Percentiles rank a stretch among this genome's conserved stretches.
phyloP scores from a whole-genome alignment of 1,140 invertebrate species.

The Parasteatoda tepidariorum region DNA sequence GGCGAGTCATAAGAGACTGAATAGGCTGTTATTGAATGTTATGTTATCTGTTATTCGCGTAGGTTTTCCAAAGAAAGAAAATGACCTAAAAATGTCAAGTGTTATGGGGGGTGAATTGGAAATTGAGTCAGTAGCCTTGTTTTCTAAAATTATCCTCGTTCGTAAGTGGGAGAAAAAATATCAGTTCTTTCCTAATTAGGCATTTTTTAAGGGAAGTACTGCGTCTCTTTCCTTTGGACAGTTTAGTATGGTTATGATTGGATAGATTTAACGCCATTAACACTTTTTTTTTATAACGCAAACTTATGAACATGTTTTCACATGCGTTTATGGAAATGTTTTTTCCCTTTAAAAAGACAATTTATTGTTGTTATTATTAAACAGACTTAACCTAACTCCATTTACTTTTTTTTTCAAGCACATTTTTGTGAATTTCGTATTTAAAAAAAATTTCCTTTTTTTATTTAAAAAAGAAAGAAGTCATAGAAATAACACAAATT shows the following conservation, averaged over 20 bases:
- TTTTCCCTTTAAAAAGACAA: too few species aligned
- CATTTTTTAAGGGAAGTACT: background rate
- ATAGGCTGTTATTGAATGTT: background rate
- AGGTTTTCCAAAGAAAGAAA: conserved; percentile 10
- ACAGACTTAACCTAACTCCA: too few species aligned
- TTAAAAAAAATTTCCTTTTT: too few species aligned
- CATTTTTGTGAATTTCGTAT: too few species aligned
- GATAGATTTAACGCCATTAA: background rate
- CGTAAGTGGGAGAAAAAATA: background rate
- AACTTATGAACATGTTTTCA: too few species aligned
- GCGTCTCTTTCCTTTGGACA: background rate
- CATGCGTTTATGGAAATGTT: too few species aligned
- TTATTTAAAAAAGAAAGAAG: too few species aligned
- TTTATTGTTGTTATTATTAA: too few species aligned
- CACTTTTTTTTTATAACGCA: background rate
- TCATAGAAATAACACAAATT: too few species aligned
- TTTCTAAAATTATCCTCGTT: background rate
- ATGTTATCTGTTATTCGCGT: background rate
- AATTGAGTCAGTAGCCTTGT: background rate
- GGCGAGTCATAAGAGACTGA: background rate
- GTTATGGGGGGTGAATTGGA: background rate
- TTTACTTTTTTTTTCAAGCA: too few species aligned
- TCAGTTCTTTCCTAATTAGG: background rate
- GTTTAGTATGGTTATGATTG: background rate
- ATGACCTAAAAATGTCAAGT: background rate